These are phyloP conservation scores for Cryptophagus acutangulus DNA, from an alignment of 2,888 invertebrate species.

Conservation along the genomic window DNA sequence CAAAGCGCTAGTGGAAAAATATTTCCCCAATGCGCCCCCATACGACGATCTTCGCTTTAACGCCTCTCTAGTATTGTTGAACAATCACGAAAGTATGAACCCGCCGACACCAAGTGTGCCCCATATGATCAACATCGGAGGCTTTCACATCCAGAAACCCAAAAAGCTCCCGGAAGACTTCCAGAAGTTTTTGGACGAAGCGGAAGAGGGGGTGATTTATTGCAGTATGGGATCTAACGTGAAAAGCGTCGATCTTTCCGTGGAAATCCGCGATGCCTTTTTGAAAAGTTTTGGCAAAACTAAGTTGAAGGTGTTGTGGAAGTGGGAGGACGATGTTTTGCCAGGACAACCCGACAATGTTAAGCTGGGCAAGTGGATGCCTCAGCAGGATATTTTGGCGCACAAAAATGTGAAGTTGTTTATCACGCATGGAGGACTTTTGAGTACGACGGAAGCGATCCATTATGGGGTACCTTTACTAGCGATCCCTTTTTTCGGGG, in stretches of 20 bases:
- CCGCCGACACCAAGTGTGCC: constrained; percentile 51
- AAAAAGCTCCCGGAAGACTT: constrained; percentile 46
- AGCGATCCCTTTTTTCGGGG: constrained; percentile 17
- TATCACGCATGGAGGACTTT: constrained; percentile 17
- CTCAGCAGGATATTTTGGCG: constrained; percentile 13
- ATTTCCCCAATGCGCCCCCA: constrained; percentile 23
- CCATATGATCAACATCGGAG: constrained; percentile 56
- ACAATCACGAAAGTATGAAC: constrained; percentile 51
- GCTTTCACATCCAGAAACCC: constrained; percentile 45
- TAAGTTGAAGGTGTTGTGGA: constrained; percentile 52
- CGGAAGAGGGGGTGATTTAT: constrained; percentile 54
- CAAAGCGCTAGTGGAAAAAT: constrained; percentile 10
- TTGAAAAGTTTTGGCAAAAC: constrained; percentile 55
- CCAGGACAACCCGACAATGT: constrained; percentile 36
- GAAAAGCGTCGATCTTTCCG: constrained; percentile 53
- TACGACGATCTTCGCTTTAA: constrained; percentile 31
- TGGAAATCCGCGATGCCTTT: constrained; percentile 51
- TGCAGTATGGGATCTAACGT: constrained; percentile 59
- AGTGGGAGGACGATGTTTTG: constrained; percentile 49
- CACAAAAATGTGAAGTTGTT: constrained; percentile 19
- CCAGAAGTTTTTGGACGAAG: constrained; percentile 50
- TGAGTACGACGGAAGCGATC: constrained; percentile 17
- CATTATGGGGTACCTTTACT: constrained; percentile 20
- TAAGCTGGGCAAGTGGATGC: constrained; percentile 19
- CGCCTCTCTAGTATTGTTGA: constrained; percentile 33